A percentile compares a stretch with the other conserved stretches of the same genome.
These are phyloP conservation scores for Mya arenaria DNA, from an alignment of 1,140 invertebrate species.

Conservation along the genomic window DNA sequence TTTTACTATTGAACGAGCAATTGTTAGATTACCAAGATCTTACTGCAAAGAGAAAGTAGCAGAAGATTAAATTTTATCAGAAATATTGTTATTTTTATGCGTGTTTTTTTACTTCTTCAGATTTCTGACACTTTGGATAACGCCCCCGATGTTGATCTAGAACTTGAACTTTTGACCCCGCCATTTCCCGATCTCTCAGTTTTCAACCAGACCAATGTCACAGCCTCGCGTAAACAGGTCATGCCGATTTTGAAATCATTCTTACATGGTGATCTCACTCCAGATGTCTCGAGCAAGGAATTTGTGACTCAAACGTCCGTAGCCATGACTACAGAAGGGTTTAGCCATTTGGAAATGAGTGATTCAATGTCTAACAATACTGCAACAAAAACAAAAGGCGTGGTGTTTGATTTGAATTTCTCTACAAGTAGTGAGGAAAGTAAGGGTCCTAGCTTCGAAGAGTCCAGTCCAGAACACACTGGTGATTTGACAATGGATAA, in stretches of 20 bases:
- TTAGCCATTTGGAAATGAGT: not conserved
- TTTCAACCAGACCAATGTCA: slow-evolving; percentile 75
- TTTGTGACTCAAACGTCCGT: slow-evolving; percentile 34
- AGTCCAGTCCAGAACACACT: not conserved
- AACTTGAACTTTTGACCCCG: slow-evolving; percentile 54
- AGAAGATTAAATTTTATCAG: too few relatives aligned
- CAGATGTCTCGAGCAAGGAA: slow-evolving; percentile 56
- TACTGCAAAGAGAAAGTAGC: too few relatives aligned
- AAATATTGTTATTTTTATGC: too few relatives aligned
- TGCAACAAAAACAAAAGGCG: too few relatives aligned
- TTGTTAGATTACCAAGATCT: too few relatives aligned
- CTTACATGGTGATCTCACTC: slow-evolving; percentile 64
- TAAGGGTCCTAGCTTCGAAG: not conserved
- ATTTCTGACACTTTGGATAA: slow-evolving; percentile 64
- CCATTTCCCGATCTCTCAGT: slow-evolving; percentile 57
- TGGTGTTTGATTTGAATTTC: not conserved
- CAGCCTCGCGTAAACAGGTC: slow-evolving; percentile 75
- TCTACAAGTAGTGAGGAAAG: not conserved
- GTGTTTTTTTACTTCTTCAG: slow-evolving; percentile 63
- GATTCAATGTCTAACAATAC: not conserved
- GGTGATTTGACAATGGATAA: too few relatives aligned
- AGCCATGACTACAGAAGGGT: slow-evolving; percentile 9
- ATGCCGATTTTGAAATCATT: slow-evolving; percentile 74
- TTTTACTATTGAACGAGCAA: too few relatives aligned
- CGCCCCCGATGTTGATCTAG: slow-evolving; percentile 63